Percentiles rank a stretch among this genome's conserved stretches.
Evolutionary conservation across 2,113 vertebrate species (phyloP).

Genomic region (Nannobrachium achirus): DNA sequence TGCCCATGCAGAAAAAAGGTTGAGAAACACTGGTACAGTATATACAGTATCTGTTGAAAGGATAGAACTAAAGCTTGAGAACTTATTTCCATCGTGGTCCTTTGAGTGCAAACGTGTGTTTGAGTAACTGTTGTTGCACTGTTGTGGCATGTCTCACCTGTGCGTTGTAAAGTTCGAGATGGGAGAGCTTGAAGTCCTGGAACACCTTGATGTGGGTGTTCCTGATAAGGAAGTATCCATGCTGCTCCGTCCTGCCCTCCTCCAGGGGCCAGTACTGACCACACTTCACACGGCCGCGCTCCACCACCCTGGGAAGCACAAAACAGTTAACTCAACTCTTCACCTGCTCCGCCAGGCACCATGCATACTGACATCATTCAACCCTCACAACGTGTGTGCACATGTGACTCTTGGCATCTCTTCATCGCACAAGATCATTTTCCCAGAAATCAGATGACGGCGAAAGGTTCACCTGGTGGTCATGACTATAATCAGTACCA

Average conservation of each 20-base stretch:
- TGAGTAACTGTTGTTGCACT: too few relatives aligned
- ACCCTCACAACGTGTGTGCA: neutral
- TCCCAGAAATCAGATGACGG: neutral
- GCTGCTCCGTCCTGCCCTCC: constrained; percentile 75
- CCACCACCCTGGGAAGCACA: constrained; percentile 74
- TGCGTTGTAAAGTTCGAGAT: constrained; percentile 80
- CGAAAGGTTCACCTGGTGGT: constrained; percentile 78
- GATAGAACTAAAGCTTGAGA: too few relatives aligned
- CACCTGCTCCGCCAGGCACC: neutral
- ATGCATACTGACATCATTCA: neutral
- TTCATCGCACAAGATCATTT: neutral
- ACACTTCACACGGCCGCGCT: constrained; percentile 81
- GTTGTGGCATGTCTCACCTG: constrained; percentile 63
- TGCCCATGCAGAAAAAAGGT: too few relatives aligned
- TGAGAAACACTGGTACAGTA: too few relatives aligned
- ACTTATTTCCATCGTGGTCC: too few relatives aligned
- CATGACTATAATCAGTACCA: constrained; percentile 85
- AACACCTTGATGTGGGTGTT: constrained; percentile 78
- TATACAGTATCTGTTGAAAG: too few relatives aligned
- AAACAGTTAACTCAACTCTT: neutral
- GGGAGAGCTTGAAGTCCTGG: constrained; percentile 82
- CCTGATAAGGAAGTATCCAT: constrained; percentile 77
- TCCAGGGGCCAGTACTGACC: constrained; percentile 85
- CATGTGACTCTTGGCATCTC: neutral
- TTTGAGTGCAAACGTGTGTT: too few relatives aligned